A percentile compares a stretch with the other conserved stretches of the same genome.
These are phyloP conservation scores for Spea hammondii DNA, from an alignment of 2,797 vertebrate species.

Conservation along the genomic window DNA sequence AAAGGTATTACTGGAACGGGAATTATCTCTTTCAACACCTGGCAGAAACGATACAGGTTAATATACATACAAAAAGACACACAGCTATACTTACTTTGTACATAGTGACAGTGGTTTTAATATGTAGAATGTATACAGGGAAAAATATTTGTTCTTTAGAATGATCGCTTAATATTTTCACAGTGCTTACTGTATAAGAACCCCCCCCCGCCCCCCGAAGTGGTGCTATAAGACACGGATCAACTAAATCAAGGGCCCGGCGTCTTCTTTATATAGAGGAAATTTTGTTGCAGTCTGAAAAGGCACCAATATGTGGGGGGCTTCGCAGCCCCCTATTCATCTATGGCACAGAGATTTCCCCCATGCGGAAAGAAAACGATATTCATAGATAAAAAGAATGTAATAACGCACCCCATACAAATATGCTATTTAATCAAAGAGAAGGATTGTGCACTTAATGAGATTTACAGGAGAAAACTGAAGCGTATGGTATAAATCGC, in stretches of 20 bases:
- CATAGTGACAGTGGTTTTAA: neutral
- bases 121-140: neutral
- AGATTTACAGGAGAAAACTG: conserved; percentile 73
- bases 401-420: conserved; percentile 65
- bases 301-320: conserved; percentile 55
- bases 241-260: neutral
- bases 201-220: neutral
- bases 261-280: neutral
- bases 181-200: neutral
- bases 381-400: neutral
- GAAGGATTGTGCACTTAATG: conserved; percentile 68
- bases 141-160: neutral
- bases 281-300: conserved; percentile 59
- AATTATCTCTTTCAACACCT: no score
- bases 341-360: conserved; percentile 55
- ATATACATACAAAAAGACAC: conserved; percentile 59
- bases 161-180: neutral
- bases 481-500: conserved; percentile 54
- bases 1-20: no score
- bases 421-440: conserved; percentile 65
- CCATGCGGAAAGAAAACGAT: conserved; percentile 51
- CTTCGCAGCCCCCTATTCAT: conserved; percentile 38
- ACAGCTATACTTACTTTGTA: conserved; percentile 53
- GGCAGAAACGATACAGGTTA: no score
- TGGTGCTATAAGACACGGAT: neutral